Evolutionary conservation across 2,797 vertebrate species (phyloP), one percentile per base, ranked within the genome.

Genomic region (Galago senegalensis): DNA sequence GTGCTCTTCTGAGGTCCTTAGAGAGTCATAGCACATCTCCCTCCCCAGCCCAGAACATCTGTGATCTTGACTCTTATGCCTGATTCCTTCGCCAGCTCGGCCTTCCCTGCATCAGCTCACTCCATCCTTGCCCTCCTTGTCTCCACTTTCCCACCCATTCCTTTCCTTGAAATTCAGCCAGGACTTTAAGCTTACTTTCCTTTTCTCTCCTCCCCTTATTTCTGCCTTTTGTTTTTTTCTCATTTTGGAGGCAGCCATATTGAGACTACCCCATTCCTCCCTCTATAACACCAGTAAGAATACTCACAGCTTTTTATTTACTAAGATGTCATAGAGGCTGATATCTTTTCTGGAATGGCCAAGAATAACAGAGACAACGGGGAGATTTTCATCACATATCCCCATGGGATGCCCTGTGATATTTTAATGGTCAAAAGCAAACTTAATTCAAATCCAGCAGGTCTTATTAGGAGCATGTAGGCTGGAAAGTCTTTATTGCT

Each of bases 391-490:
- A 82, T 97, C 80, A 87, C 5, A 10, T 49, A 58, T 79, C 94
- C 92, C 96, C 76, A 75, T 80, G 93, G 97, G 93, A 83, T 95
- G 94, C 84, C 92, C 91, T 9, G 73, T 95, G 95, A 96, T 1
- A 46, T 81, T 93, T 96, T 73, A 87, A 89, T 72, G 93, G 84
- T 92, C 96, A 98, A 93, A 94, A 95, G 92, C 40, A 92, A 95
- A 98, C 96, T 95, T 81, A 70, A 87, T 91, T 96, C 93, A 97
- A 97, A 97, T 94, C 63, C 83, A 34, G 96, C 75, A 97, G 95
- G 61, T 89, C 0, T 92, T 97, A 95, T 98, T 96, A 92, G 46
- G 7, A 86, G 79, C 95, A 90, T 96, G 94, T 96, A 95, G 18
- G 89, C 90, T 46, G 27, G 75, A 67, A 75, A 43, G 2, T 83